phyloP scores from a whole-genome alignment of 2,113 vertebrate genomes.

The Conger conger region DNA sequence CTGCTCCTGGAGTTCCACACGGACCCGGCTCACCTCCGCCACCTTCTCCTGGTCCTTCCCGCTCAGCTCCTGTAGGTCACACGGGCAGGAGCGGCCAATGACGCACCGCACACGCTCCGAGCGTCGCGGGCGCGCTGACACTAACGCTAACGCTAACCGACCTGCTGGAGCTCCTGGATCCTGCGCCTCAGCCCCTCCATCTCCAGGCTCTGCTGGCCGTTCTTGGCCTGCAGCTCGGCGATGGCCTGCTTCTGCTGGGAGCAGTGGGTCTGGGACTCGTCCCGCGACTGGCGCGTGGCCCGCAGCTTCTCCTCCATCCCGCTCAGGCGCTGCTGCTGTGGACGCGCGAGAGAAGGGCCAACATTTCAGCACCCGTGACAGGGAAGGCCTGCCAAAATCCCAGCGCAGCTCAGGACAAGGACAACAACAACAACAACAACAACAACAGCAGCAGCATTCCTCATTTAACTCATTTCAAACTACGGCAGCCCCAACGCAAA shows the following conservation, averaged over 20 bases:
- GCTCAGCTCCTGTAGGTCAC: slow-evolving; percentile 74
- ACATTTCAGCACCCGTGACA: neutral
- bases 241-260: slow-evolving; percentile 82
- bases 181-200: slow-evolving; percentile 73
- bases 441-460: neutral
- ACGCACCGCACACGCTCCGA: too few species aligned
- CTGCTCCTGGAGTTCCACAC: slow-evolving; percentile 87
- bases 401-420: neutral
- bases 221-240: slow-evolving; percentile 76
- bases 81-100: neutral
- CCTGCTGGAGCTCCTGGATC: slow-evolving; percentile 86
- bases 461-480: neutral
- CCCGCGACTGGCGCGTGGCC: slow-evolving; percentile 71
- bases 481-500: neutral
- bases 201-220: slow-evolving; percentile 72
- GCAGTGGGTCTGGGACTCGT: slow-evolving; percentile 79
- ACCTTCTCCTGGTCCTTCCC: slow-evolving; percentile 87
- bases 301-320: slow-evolving; percentile 85
- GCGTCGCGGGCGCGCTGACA: too few species aligned
- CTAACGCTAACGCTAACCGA: slow-evolving; percentile 52
- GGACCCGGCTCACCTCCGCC: slow-evolving; percentile 77
- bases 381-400: neutral
- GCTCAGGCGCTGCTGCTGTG: slow-evolving; percentile 79
- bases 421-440: neutral
- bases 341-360: neutral